Percentiles rank a stretch among this genome's conserved stretches.
These are phyloP conservation scores for Laspeyria flexula DNA, from an alignment of 2,888 invertebrate genomes.

Conservation along the genomic window DNA sequence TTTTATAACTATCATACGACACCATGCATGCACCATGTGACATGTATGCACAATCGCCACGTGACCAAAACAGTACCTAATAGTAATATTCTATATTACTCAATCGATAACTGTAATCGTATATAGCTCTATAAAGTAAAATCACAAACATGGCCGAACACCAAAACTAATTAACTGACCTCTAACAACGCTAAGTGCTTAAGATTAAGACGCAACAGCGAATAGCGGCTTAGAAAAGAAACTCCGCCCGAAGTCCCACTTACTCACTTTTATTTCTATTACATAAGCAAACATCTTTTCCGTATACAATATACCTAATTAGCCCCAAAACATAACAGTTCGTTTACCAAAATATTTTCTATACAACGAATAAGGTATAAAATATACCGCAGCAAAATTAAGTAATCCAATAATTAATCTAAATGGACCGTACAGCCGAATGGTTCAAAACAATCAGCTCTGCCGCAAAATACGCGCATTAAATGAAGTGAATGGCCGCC, in stretches of 20 bases:
- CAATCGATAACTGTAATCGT: too few relatives aligned
- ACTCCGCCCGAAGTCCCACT: slow-evolving; percentile 17
- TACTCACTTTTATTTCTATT: slow-evolving; percentile 26
- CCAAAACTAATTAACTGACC: slow-evolving; percentile 29
- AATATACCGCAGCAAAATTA: slow-evolving; percentile 80
- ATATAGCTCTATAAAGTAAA: too few relatives aligned
- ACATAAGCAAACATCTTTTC: slow-evolving; percentile 25
- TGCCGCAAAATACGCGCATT: slow-evolving; percentile 86
- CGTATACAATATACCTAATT: slow-evolving; percentile 33
- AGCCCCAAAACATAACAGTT: slow-evolving; percentile 33
- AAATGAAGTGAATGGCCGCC: slow-evolving; percentile 86
- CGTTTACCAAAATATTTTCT: slow-evolving; percentile 42
- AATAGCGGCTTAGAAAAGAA: slow-evolving; percentile 32
- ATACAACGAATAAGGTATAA: slow-evolving; percentile 57
- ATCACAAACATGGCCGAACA: slow-evolving; percentile 15
- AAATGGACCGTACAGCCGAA: slow-evolving; percentile 85
- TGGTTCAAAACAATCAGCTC: slow-evolving; percentile 86
- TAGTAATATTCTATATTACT: too few relatives aligned
- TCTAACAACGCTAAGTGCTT: slow-evolving; percentile 36
- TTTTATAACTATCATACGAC: too few relatives aligned
- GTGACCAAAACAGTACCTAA: too few relatives aligned
- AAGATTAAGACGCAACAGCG: slow-evolving; percentile 35
- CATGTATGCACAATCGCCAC: too few relatives aligned
- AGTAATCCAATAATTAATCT: slow-evolving; percentile 87
- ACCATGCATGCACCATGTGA: too few relatives aligned